Evolutionary conservation across 2,113 vertebrate species (phyloP).

Genomic region (Cathartes aura): DNA sequence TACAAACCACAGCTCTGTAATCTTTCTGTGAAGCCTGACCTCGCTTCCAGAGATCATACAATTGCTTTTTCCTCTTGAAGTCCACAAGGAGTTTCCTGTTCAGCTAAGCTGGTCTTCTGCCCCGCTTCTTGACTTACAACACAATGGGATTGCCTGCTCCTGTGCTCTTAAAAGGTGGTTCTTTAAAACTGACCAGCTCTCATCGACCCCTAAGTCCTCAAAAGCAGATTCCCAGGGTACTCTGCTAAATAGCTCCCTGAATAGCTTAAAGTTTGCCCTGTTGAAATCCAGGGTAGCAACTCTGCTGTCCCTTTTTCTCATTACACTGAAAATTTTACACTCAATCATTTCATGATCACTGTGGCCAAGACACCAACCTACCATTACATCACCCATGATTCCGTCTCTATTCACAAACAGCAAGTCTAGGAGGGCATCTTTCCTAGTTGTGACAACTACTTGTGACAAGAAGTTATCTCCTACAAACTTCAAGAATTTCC

Average conservation of each 20-base stretch:
- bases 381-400: neutral
- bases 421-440: neutral
- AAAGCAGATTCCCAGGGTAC: neutral
- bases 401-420: neutral
- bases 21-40: neutral
- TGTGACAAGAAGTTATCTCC: neutral
- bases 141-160: neutral
- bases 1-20: neutral
- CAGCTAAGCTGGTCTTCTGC: neutral
- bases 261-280: neutral
- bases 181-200: neutral
- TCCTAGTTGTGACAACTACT: neutral
- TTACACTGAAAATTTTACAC: neutral
- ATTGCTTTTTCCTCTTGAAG: neutral
- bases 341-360: neutral
- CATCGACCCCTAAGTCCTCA: neutral
- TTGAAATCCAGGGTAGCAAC: neutral
- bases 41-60: neutral
- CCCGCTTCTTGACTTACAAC: neutral
- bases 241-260: neutral
- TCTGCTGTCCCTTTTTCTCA: neutral
- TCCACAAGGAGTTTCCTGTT: neutral
- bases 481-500: neutral
- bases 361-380: neutral
- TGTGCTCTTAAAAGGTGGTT: neutral